Evolutionary conservation across 2,113 vertebrate species (phyloP), one percentile per base, ranked within the genome.

Genomic region (Alethe diademata): DNA sequence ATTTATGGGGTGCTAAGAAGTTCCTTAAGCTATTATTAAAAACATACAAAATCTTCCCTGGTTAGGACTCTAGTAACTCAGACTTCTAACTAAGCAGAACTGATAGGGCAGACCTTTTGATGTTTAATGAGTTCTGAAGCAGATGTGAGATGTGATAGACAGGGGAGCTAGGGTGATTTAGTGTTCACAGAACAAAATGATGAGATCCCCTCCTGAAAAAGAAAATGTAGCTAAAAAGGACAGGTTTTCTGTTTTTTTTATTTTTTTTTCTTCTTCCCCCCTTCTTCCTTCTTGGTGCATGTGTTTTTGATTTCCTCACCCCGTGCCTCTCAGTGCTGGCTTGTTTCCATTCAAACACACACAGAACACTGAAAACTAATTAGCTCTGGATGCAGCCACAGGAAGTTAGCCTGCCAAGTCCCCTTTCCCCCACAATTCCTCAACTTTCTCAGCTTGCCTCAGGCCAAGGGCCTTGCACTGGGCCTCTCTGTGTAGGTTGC

Each of bases 351-450:
- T 95, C 96, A 96, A 98, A 97, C 97, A 96, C 97, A 97, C 97
- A 97, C 94, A 97, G 97, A 98, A 96, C 97, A 97, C 98, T 98
- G 98, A 97, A 98, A 98, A 97, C 97, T 98, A 98, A 99, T 99
- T 99, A 98, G 98, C 97, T 97, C 96, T 98, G 97, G 97, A 97
- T 98, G 94, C 95, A 98, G 98, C 97, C 97, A 97, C 97, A 98
- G 98, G 98, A 99, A 98, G 98, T 98, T 94, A 95, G 97, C 96
- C 98, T 99, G 98, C 98, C 98, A 99, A 98, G 97, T 98, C 98
- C 97, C 94, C 98, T 99, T 99, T 98, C 97, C 98, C 96, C 98
- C 97, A 98, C 97, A 97, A 98, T 98, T 98, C 98, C 98, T 99
- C 98, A 98, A 98, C 96, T 96, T 96, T 96, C 97, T 96, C 95